Conservation (phyloP, 2,797 vertebrate species). For the Anguilla obscura region DNA sequence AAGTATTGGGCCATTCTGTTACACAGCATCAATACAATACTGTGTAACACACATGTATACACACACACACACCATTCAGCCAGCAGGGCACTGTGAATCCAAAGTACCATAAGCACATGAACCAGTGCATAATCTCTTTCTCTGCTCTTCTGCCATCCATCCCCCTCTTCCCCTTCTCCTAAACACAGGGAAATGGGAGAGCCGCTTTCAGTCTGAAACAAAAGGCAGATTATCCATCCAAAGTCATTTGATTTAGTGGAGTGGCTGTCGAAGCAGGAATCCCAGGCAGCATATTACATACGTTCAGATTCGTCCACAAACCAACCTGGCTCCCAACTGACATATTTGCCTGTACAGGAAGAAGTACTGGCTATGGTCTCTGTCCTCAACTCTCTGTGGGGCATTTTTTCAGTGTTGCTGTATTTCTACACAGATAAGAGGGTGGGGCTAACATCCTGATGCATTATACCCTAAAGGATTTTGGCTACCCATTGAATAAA, state of each 20-base stretch:
- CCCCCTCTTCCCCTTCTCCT: neutral
- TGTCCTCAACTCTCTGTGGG: neutral
- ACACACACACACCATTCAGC: neutral
- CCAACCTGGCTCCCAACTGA: neutral
- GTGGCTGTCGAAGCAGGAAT: conserved; percentile 6
- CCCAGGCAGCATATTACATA: conserved; percentile 12
- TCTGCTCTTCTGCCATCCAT: neutral
- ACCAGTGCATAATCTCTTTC: neutral
- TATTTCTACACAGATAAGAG: neutral
- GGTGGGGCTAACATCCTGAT: neutral
- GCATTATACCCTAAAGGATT: conserved; percentile 12
- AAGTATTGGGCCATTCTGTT: neutral
- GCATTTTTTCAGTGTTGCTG: neutral
- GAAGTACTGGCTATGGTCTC: too few relatives aligned
- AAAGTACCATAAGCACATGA: neutral
- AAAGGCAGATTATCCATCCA: conserved; percentile 17
- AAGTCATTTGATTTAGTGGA: neutral
- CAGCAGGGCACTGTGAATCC: neutral
- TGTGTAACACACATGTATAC: conserved; percentile 25
- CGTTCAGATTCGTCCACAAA: neutral
- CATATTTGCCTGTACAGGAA: neutral
- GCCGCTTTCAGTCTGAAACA: conserved; percentile 5
- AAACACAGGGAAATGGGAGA: neutral
- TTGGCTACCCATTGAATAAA: conserved; percentile 29
- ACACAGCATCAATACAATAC: neutral